Base-by-base conservation (phyloP, 2,113 vertebrate genomes). In the Procavia capensis region DNA sequence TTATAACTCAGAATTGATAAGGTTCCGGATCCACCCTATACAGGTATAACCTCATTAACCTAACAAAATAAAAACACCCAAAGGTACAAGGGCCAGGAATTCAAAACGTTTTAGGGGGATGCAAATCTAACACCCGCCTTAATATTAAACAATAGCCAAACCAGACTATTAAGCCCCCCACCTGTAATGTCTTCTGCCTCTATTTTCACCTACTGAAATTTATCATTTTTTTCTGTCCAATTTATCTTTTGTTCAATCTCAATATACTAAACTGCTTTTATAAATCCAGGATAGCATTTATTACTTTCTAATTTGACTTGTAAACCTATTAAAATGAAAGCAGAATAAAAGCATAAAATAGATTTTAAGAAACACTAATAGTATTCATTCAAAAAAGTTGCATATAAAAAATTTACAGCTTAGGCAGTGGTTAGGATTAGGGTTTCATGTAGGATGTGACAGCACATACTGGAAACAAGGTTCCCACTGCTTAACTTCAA, bases 251-350 rank as follows among this genome's bases (percentile, higher is more conserved):
- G 68, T 76, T 82, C 81, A 87, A 83, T 85, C 27, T 81, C 66
- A 94, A 75, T 27, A 50, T 41, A 47, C 74, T 76, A 90, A 81
- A 54, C 36, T 85, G 31, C 13, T 61, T 72, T 88, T 93, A 57
- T 82, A 76, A 82, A 22, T 87, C 5, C 66, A 89, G 59, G 80
- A 87, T 64, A 41, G 29, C 59, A 83, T 80, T 82, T 75, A 78
- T 34, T 82, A 86, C 57, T 39, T 90, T 91, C 34, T 74, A 79
- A 88, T 94, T 41, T 85, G 54, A 17, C 63, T 91, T 93, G 43
- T 72, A 88, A 85, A 74, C 3, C 9, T 54, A 64, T 95, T 59
- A 93, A 61, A 74, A 75, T 88, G 54, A 93, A 86, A 70, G 41
- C 74, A 41, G n/a, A 85, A 34, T 47, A 87, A 79, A 5, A 92